Evolutionary conservation across 1,140 invertebrate species (phyloP), one percentile per base, ranked within the genome.

Genomic region (Ceratosolen solmsi): DNA sequence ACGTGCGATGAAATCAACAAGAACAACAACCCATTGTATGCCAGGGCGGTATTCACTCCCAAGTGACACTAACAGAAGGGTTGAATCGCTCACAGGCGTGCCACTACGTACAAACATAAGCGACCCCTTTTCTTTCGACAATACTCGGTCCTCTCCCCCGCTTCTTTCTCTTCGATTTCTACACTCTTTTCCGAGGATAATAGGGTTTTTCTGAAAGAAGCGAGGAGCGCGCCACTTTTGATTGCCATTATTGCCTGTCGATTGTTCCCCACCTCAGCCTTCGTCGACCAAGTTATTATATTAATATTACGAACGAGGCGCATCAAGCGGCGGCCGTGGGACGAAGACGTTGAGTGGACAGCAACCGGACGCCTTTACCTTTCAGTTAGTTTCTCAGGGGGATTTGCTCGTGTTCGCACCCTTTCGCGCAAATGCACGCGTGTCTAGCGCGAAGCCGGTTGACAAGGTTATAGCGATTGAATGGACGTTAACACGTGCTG

Each of bases 1-100:
- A 90, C 88, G 87, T 89, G 88, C 87, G 89, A 91, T 91, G 89
- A 91, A 92, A 92, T 92, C 91, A 92, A 91, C 90, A 89, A 89
- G 89, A 91, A 91, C 89, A 91, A 91, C 89, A 87, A 87, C 83
- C 68, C 82, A 87, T 89, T 89, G 86, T 88, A 30, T 25, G n/a
- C 1, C 11, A 60, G 73, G 22, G 83, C 75, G 81, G 86, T 87
- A 88, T 86, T 90, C 84, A 85, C 86, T 88, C 86, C 83, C 86
- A 87, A 91, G 88, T 90, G 90, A 91, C 90, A 90, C 87, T 86
- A 86, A 86, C 85, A 85, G 87, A 89, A 91, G 90, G 90, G 90
- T 91, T 91, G 84, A 85, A 84, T 85, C 81, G 83, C 84, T 87
- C 87, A 86, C 56, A 58, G 79, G 60, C 79, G 54, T 36, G 33